phyloP scores from a whole-genome alignment of 1,140 invertebrate species.

The Cecropterus lyciades region DNA sequence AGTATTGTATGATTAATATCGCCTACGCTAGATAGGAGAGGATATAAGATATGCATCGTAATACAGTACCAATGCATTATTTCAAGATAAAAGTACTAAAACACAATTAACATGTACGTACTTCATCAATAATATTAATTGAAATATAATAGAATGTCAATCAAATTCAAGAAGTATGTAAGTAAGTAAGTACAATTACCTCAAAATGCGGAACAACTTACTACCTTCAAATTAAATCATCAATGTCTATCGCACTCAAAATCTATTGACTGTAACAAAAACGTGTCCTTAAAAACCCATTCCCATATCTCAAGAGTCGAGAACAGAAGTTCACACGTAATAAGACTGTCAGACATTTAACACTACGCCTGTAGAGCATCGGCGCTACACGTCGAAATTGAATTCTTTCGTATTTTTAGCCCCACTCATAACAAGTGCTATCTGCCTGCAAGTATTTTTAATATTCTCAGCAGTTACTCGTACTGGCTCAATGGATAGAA shows the following conservation, averaged over 20 bases:
- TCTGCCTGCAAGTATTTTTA: constrained; percentile 35
- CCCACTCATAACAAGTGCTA: constrained; percentile 48
- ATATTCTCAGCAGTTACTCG: constrained; percentile 14
- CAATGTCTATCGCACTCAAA: not conserved
- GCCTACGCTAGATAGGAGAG: too few relatives aligned
- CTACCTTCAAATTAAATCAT: not conserved
- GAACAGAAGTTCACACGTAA: constrained; percentile 51
- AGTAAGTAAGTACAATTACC: too few relatives aligned
- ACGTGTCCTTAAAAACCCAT: constrained; percentile 6
- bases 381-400: constrained; percentile 48
- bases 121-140: too few relatives aligned
- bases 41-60: too few relatives aligned
- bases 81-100: too few relatives aligned
- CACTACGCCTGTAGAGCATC: constrained; percentile 62
- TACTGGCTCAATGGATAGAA: constrained; percentile 13
- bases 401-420: constrained; percentile 74
- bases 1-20: too few relatives aligned
- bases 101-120: too few relatives aligned
- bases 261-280: not conserved
- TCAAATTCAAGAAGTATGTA: too few relatives aligned
- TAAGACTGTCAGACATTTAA: constrained; percentile 59
- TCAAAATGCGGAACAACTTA: not conserved
- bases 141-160: too few relatives aligned
- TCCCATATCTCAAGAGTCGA: constrained; percentile 3
- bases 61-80: too few relatives aligned